phyloP scores from a whole-genome alignment of 2,888 invertebrate genomes.

The Mactromeris polynyma region DNA sequence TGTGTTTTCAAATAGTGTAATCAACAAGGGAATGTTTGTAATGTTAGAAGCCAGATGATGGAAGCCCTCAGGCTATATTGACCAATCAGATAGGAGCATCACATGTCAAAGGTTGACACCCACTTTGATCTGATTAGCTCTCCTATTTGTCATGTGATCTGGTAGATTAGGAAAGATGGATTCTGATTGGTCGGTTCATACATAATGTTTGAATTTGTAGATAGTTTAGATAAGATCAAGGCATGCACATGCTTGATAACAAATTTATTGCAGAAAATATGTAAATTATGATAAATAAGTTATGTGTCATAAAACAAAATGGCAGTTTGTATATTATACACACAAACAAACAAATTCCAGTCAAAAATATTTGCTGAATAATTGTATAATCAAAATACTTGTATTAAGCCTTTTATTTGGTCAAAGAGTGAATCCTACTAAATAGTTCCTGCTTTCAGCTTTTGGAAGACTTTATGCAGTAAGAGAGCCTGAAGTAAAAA shows the following conservation, averaged over 20 bases:
- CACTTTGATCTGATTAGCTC: slow-evolving; percentile 46
- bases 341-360: neutral
- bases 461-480: too few species aligned
- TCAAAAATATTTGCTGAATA: neutral
- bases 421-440: too few species aligned
- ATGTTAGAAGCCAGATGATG: slow-evolving; percentile 31
- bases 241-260: neutral
- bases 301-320: slow-evolving; percentile 12
- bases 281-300: neutral
- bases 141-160: slow-evolving; percentile 35
- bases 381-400: too few species aligned
- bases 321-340: neutral
- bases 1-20: slow-evolving; percentile 29
- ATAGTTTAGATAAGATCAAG: slow-evolving; percentile 11
- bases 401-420: too few species aligned
- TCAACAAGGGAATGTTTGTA: slow-evolving; percentile 7
- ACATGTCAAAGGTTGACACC: slow-evolving; percentile 46
- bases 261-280: slow-evolving; percentile 12
- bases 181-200: slow-evolving; percentile 15
- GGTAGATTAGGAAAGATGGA: neutral
- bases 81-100: slow-evolving; percentile 51
- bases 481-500: too few species aligned
- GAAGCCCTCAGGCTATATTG: slow-evolving; percentile 43
- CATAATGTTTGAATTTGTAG: slow-evolving; percentile 1
- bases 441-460: too few species aligned